Base-by-base conservation (phyloP, 2,113 vertebrate species). In the Phaethornis superciliosus region DNA sequence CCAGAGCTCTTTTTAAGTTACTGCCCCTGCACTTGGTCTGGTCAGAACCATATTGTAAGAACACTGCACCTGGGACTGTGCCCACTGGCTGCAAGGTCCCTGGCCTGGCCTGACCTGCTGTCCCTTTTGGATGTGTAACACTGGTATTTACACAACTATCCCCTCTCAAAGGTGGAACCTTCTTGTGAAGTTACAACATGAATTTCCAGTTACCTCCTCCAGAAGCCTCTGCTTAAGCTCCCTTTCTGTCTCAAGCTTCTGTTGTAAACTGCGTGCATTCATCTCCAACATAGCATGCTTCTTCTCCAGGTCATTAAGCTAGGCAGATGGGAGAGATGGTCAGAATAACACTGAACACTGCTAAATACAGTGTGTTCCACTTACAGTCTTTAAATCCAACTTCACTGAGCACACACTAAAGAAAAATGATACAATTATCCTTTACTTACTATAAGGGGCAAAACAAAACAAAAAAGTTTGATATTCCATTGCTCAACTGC, bases 261-360 rank as follows among this genome's bases (percentile, higher is more conserved):
- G 99, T 89, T 99, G 99, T 91, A 99, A 97, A 96, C 99, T 99
- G 78, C 98, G 99, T 21, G 99, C 98, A 0, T 99, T 99, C 99
- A 99, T 99, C 96, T 99, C 99, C 94, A 99, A 97, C 99, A 99
- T 99, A 81, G 99, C 97, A 0, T 99, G 99, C 92, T 99, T 99
- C 98, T 99, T 99, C 97, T 99, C 99, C 97, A 99, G 97, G 94
- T 99, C 99, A 56, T 98, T 99, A 77, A 99, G 96, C 99, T 99
- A 95, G 44, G 84, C 46, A 60, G 72, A 88, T 51, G 81, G 59
- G 65, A 95, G 14, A 82, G 85, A 74, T 37, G 74, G 62, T 49
- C 82, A 94, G 75, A 90, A 42, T 23, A 72, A 47, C 42, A 76
- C 1, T 11, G 27, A 87, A 84, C 15, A 47, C n/a, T 33, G 75